Conservation (phyloP, 2,797 vertebrate species). For the Phalloptychus januarius region DNA sequence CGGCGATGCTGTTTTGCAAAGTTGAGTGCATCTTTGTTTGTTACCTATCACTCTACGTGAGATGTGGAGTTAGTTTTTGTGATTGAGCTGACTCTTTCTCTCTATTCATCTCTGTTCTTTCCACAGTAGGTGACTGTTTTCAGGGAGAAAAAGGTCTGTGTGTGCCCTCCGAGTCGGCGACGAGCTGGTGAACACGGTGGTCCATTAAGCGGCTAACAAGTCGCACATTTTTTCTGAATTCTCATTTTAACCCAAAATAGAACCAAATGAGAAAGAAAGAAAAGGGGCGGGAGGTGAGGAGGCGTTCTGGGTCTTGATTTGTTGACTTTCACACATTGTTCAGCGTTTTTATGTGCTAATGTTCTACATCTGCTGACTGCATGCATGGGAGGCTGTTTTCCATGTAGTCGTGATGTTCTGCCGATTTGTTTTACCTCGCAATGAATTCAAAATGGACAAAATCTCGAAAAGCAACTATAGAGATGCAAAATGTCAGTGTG, state of each 20-base stretch:
- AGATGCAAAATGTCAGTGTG: not conserved
- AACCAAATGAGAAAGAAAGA: not conserved
- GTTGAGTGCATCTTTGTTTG: slow-evolving; percentile 9
- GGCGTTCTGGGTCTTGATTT: not conserved
- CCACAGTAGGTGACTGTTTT: slow-evolving; percentile 14
- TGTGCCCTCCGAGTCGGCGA: slow-evolving; percentile 7
- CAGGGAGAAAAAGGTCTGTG: slow-evolving; percentile 12
- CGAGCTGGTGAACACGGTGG: not conserved
- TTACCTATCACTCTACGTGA: slow-evolving; percentile 9
- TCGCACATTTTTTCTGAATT: not conserved
- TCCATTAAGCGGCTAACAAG: slow-evolving; percentile 10
- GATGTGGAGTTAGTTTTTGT: slow-evolving; percentile 11
- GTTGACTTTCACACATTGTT: not conserved
- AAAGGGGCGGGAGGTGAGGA: too few relatives aligned
- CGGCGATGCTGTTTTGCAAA: not conserved
- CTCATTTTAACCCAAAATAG: not conserved
- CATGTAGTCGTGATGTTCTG: not conserved
- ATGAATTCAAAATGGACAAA: not conserved
- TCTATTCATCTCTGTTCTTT: slow-evolving; percentile 10
- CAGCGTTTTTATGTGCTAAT: not conserved
- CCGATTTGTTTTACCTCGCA: not conserved
- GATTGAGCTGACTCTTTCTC: slow-evolving; percentile 8
- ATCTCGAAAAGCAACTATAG: not conserved
- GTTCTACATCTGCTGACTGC: not conserved
- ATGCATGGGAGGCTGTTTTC: not conserved